phyloP scores from a whole-genome alignment of 2,797 vertebrate species.

The Fratercula arctica region DNA sequence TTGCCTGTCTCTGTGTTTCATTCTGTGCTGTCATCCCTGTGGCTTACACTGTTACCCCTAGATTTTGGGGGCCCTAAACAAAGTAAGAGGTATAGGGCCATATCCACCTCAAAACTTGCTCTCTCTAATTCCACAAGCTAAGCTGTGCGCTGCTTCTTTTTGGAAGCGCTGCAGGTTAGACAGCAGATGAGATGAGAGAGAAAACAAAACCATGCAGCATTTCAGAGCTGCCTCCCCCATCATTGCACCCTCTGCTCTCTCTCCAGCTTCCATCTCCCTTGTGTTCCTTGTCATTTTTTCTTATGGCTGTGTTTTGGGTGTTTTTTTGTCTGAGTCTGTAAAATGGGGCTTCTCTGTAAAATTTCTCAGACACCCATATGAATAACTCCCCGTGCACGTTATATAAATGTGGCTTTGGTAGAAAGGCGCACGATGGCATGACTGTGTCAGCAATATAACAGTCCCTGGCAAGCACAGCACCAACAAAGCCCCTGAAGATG shows the following conservation, averaged over 20 bases:
- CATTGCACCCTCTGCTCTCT: neutral
- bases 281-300: neutral
- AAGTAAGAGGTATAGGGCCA: neutral
- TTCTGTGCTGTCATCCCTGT: neutral
- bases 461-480: neutral
- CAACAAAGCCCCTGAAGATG: neutral
- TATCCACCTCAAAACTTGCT: neutral
- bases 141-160: neutral
- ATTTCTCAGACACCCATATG: neutral
- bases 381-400: accelerated
- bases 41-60: neutral
- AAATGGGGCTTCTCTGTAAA: neutral
- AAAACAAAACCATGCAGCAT: neutral
- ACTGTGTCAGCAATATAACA: neutral
- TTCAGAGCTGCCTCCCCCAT: neutral
- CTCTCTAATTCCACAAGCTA: neutral
- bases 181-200: neutral
- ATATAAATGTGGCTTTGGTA: neutral
- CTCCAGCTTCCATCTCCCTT: neutral
- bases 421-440: accelerated
- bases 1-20: neutral
- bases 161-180: neutral
- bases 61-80: neutral
- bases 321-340: neutral
- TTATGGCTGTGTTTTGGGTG: neutral